Evolutionary conservation across 1,140 invertebrate species (phyloP).

Genomic region (Oncopodura yosiiana): DNA sequence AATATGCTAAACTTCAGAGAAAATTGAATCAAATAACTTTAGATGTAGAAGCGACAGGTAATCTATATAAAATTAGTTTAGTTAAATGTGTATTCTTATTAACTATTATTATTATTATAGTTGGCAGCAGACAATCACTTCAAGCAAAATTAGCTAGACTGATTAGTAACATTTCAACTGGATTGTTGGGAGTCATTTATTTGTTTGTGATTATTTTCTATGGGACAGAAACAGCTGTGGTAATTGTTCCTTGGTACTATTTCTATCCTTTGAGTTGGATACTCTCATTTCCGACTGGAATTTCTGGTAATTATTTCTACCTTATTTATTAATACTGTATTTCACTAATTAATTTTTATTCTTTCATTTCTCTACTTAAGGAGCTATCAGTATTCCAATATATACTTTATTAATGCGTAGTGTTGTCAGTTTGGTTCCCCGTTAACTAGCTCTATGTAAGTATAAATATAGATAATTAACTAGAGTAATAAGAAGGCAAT

Average conservation of each 20-base stretch:
- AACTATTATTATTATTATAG: conserved; percentile 6
- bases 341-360: too few relatives aligned
- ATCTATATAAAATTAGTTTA: conserved; percentile 14
- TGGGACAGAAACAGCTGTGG: conserved; percentile 17
- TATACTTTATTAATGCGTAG: conserved; percentile 21
- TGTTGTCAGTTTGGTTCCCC: neutral
- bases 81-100: neutral
- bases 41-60: conserved; percentile 41
- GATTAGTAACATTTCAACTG: neutral
- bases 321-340: too few relatives aligned
- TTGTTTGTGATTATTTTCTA: conserved; percentile 6
- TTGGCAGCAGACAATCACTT: conserved; percentile 3
- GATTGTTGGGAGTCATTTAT: neutral
- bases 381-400: conserved; percentile 25
- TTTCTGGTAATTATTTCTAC: too few relatives aligned
- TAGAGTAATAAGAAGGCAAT: too few relatives aligned
- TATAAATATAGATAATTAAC: too few relatives aligned
- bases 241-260: conserved; percentile 27
- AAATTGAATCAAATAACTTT: conserved; percentile 43
- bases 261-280: conserved; percentile 21
- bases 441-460: too few relatives aligned
- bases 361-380: too few relatives aligned
- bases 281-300: conserved; percentile 28
- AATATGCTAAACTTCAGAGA: conserved; percentile 48
- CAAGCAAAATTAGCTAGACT: conserved; percentile 4